Percentiles rank a stretch among this genome's conserved stretches.
Conservation (phyloP, 2,888 invertebrate genomes). For the Hemicrepidius hirtus region DNA sequence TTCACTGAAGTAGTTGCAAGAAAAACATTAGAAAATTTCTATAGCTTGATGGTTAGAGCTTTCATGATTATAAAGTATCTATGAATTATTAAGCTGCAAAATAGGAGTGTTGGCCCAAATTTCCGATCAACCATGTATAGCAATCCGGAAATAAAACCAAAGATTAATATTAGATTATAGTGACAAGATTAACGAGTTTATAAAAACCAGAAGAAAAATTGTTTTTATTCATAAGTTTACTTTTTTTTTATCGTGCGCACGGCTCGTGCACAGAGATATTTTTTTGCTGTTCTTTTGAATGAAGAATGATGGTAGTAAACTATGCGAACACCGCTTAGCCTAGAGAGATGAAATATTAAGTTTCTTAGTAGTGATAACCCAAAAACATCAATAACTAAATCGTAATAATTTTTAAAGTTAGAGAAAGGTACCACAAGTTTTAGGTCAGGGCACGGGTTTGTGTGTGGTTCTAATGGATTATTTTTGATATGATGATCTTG, state of each 20-base stretch:
- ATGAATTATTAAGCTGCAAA: too few relatives aligned
- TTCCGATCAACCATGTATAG: too few relatives aligned
- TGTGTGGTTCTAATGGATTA: conserved; percentile 20
- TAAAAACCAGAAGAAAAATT: conserved; percentile 30
- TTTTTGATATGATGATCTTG: not conserved
- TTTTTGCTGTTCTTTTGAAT: conserved; percentile 12
- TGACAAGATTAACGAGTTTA: conserved; percentile 30
- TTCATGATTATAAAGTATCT: too few relatives aligned
- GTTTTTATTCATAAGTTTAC: conserved; percentile 12
- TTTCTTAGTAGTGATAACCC: conserved; percentile 44
- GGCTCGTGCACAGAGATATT: conserved; percentile 7
- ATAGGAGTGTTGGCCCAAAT: too few relatives aligned
- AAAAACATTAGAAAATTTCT: too few relatives aligned
- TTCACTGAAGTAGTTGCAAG: too few relatives aligned
- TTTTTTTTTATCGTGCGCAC: not conserved
- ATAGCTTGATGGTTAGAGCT: too few relatives aligned
- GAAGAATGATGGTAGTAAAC: conserved; percentile 35
- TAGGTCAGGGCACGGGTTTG: conserved; percentile 38
- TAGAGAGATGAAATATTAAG: conserved; percentile 26
- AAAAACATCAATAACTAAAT: conserved; percentile 50
- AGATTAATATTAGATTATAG: not conserved
- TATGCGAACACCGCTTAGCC: conserved; percentile 29
- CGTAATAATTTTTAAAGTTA: conserved; percentile 35
- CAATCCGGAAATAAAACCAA: too few relatives aligned
- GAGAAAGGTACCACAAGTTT: conserved; percentile 46